Evolutionary conservation across 2,888 invertebrate species (phyloP).

Genomic region (Volucella inflata): DNA sequence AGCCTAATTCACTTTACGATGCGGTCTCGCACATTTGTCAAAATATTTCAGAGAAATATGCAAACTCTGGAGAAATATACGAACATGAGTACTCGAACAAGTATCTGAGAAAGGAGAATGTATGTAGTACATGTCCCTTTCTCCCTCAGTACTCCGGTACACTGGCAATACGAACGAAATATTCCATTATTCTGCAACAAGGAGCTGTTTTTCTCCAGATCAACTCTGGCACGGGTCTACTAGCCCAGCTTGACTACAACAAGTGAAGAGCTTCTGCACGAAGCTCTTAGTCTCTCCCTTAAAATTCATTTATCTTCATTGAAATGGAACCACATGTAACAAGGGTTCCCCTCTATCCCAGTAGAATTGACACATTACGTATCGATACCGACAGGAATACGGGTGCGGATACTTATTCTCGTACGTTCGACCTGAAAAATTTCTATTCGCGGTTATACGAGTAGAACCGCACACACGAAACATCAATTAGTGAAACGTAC

Average conservation of each 20-base stretch:
- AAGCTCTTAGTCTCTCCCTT: slow-evolving; percentile 2
- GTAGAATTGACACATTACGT: slow-evolving; percentile 31
- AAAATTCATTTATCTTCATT: slow-evolving; percentile 23
- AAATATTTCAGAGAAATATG: slow-evolving; percentile 39
- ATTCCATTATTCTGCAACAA: slow-evolving; percentile 38
- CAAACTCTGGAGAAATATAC: background rate
- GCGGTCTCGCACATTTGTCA: slow-evolving; percentile 36
- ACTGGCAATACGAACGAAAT: slow-evolving; percentile 20
- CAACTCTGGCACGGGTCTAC: background rate
- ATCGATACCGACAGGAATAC: background rate
- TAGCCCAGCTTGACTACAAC: background rate
- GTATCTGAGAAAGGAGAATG: too few relatives aligned
- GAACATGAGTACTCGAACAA: too few relatives aligned
- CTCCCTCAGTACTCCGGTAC: background rate
- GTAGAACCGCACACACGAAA: slow-evolving; percentile 36
- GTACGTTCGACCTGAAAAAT: slow-evolving; percentile 4
- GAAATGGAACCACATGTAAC: slow-evolving; percentile 16
- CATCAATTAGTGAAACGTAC: slow-evolving; percentile 62
- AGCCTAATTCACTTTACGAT: slow-evolving; percentile 49
- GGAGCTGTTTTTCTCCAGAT: slow-evolving; percentile 8
- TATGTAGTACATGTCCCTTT: too few relatives aligned
- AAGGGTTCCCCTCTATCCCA: slow-evolving; percentile 1
- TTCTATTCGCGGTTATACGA: slow-evolving; percentile 27
- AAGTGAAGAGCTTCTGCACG: slow-evolving; percentile 5
- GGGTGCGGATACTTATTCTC: too few relatives aligned